Conservation (phyloP, 2,888 invertebrate species). For the Heterodera filipjevi region DNA sequence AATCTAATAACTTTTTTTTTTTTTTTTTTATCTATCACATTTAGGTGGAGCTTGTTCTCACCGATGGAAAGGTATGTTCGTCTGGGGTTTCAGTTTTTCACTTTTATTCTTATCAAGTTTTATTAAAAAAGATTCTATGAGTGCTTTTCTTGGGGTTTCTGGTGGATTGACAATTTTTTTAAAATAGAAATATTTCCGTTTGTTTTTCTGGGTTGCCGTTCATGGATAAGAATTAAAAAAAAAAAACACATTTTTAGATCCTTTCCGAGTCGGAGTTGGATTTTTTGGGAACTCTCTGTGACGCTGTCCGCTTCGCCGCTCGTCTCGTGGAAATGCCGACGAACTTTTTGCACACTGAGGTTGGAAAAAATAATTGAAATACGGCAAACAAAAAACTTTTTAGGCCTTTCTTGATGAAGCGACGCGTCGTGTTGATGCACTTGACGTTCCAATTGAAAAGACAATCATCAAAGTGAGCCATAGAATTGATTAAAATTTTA, state of each 20-base stretch:
- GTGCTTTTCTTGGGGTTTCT: too few species aligned
- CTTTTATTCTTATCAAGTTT: neutral
- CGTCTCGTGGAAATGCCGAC: conserved; percentile 80
- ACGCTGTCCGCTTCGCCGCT: conserved; percentile 76
- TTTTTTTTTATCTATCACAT: neutral
- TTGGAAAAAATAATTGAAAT: conserved; percentile 77
- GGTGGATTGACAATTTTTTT: too few species aligned
- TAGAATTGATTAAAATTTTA: neutral
- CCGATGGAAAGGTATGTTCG: conserved; percentile 45
- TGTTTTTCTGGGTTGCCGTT: too few species aligned
- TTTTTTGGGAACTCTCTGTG: conserved; percentile 64
- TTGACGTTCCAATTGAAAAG: conserved; percentile 38
- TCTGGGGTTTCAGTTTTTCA: neutral
- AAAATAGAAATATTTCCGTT: neutral
- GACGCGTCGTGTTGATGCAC: conserved; percentile 47
- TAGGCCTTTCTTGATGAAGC: conserved; percentile 76
- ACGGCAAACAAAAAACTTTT: conserved; percentile 69
- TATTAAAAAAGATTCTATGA: neutral
- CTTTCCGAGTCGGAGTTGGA: conserved; percentile 60
- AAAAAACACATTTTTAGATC: conserved; percentile 27
- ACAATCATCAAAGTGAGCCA: conserved; percentile 42
- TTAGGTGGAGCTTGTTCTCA: conserved; percentile 50
- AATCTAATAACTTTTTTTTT: neutral
- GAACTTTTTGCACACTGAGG: conserved; percentile 75
- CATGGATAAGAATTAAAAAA: too few species aligned